A percentile compares a stretch with the other conserved stretches of the same genome.
phyloP scores from a whole-genome alignment of 2,888 invertebrate species.

The Erebia epiphron region DNA sequence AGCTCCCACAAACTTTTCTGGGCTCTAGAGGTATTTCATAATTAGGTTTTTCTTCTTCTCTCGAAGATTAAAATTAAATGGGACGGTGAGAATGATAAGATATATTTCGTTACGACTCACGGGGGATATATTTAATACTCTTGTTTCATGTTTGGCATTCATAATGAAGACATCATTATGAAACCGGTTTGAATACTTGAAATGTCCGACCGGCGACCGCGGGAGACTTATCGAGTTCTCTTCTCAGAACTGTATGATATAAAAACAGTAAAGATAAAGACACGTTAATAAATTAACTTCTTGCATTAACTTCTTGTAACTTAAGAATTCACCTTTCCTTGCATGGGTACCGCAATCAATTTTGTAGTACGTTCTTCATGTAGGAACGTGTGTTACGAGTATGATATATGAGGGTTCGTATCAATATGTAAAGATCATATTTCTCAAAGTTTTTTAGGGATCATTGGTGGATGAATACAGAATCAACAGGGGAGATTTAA shows the following conservation, averaged over 20 bases:
- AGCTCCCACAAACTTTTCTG: slow-evolving; percentile 20
- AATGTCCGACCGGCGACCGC: slow-evolving; percentile 50
- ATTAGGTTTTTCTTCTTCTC: slow-evolving; percentile 15
- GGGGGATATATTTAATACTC: slow-evolving; percentile 33
- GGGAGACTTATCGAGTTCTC: slow-evolving; percentile 48
- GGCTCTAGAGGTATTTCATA: slow-evolving; percentile 22
- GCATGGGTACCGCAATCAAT: not conserved
- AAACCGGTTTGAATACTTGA: slow-evolving; percentile 66
- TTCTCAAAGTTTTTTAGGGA: not conserved
- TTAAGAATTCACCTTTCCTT: slow-evolving; percentile 1
- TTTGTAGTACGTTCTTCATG: not conserved
- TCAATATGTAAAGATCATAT: slow-evolving; percentile 4
- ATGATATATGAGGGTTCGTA: not conserved
- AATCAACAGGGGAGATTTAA: slow-evolving; percentile 59
- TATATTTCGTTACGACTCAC: slow-evolving; percentile 24
- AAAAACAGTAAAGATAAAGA: slow-evolving; percentile 7
- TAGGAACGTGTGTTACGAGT: no score
- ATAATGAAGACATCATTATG: slow-evolving; percentile 77
- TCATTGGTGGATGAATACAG: slow-evolving; percentile 49
- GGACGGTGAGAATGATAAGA: slow-evolving; percentile 21
- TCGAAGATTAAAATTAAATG: slow-evolving; percentile 24
- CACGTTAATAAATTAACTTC: slow-evolving; percentile 7
- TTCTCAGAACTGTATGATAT: slow-evolving; percentile 46
- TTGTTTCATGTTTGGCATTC: slow-evolving; percentile 63
- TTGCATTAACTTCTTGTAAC: slow-evolving; percentile 8